Conservation (phyloP, 1,140 invertebrate genomes). For the Chelonus insularis region DNA sequence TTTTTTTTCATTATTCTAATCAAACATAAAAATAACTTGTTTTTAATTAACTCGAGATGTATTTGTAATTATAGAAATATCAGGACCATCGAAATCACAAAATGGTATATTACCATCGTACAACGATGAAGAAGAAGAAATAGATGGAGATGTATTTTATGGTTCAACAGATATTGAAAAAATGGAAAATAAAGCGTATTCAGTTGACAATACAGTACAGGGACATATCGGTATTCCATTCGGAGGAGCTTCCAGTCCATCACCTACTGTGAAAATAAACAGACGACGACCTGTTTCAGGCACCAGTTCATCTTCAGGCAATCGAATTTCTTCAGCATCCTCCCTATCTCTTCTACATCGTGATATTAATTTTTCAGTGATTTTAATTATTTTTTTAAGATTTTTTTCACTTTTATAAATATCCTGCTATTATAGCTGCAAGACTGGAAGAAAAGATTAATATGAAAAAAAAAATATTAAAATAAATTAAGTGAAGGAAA, state of each 20-base stretch:
- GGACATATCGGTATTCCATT: slow-evolving; percentile 34
- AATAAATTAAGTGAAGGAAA: too few relatives aligned
- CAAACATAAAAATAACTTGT: too few relatives aligned
- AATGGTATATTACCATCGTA: slow-evolving; percentile 29
- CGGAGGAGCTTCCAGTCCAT: slow-evolving; percentile 32
- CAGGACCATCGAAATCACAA: slow-evolving; percentile 35
- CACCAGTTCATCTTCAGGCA: slow-evolving; percentile 21
- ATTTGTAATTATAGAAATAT: slow-evolving; percentile 44
- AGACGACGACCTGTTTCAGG: slow-evolving; percentile 35
- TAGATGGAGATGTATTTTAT: slow-evolving; percentile 36
- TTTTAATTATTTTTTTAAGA: too few relatives aligned
- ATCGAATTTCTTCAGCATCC: slow-evolving; percentile 5
- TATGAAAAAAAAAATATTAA: too few relatives aligned
- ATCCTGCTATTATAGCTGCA: too few relatives aligned
- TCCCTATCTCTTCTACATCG: not conserved
- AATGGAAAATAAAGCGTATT: slow-evolving; percentile 35
- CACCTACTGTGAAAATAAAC: slow-evolving; percentile 35
- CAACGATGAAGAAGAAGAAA: slow-evolving; percentile 28
- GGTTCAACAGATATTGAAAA: slow-evolving; percentile 43
- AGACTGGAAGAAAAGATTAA: too few relatives aligned
- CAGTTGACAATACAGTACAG: slow-evolving; percentile 41
- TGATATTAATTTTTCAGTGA: not conserved
- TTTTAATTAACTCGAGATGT: not conserved
- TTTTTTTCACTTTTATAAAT: too few relatives aligned
- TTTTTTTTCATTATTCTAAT: too few relatives aligned